Base-by-base conservation (phyloP, 2,797 vertebrate species). In the Chaenodraco wilsoni region DNA sequence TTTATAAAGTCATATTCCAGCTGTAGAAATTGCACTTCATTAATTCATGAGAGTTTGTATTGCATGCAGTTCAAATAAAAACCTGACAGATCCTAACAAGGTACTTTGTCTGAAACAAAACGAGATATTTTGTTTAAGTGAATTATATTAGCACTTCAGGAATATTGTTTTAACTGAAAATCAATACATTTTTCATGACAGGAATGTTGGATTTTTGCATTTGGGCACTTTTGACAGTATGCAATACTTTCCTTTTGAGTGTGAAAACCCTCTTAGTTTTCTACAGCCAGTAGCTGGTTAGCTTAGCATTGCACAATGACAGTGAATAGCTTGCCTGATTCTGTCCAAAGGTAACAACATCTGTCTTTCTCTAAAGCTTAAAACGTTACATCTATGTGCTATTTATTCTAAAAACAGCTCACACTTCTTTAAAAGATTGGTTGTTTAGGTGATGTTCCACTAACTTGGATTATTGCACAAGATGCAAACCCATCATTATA, bases 21-120 rank as follows among this genome's bases (percentile, higher is more conserved):
- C 33, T 37, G 6, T 37, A 37, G 33, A 37, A 37, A 37, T 48
- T n/a, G 2, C 46, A n/a, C 17, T 48, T 5, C 3, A 17, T 48
- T n/a, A 48, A 17, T 48, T 48, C 16, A 48, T 17, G 7, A 9
- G 17, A 48, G n/a, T n/a, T 48, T 9, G 0, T 9, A 48, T 17
- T 48, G 46, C 7, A 48, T 48, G 17, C 9, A 48, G 17, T n/a
- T 48, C 46, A 48, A 48, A 48, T 48, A 48, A 48, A 48, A 48
- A 37, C 3, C 17, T 55, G 51, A 66, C 76, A 75, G 51, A 77
- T n/a, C 64, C 74, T 0, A 51, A 45, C 41, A 60, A 65, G 40
- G 31, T 51, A 2, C 54, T 84, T 48, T 71, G 62, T 56, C 27
- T 50, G 15, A 41, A 68, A 4, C 4, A 21, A 17, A 41, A 11